A percentile compares a stretch with the other conserved stretches of the same genome.
These are phyloP conservation scores for Centropus bengalensis DNA, from an alignment of 2,113 vertebrate genomes.

Conservation along the genomic window DNA sequence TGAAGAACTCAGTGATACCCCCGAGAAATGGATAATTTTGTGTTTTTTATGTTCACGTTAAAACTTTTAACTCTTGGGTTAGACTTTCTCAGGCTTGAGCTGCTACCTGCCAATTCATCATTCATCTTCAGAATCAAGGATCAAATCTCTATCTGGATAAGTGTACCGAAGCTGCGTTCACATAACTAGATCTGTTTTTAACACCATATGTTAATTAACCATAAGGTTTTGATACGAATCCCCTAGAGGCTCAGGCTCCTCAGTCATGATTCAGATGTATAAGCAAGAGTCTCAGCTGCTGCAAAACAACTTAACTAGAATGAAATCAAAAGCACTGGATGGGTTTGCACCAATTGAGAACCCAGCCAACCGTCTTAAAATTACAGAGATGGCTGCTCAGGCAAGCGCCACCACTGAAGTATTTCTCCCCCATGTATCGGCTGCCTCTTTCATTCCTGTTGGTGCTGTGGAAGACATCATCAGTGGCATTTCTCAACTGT, in stretches of 20 bases:
- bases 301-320: slow-evolving; percentile 12
- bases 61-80: not conserved
- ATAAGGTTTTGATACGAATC: not conserved
- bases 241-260: not conserved
- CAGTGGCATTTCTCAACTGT: not conserved
- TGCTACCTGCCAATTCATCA: not conserved
- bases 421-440: not conserved
- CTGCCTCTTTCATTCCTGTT: not conserved
- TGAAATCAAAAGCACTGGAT: not conserved
- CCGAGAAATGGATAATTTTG: not conserved
- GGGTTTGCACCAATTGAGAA: slow-evolving; percentile 25
- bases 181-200: slow-evolving; percentile 15
- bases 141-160: not conserved
- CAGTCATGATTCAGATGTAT: not conserved
- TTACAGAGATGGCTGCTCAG: not conserved
- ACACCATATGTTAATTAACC: not conserved
- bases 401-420: not conserved
- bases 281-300: not conserved
- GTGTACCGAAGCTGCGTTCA: not conserved
- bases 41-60: not conserved
- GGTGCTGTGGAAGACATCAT: not conserved
- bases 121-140: not conserved
- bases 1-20: not conserved
- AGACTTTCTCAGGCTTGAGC: not conserved
- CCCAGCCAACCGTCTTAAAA: not conserved